Percentiles rank a stretch among this genome's conserved stretches.
phyloP scores from a whole-genome alignment of 2,797 vertebrate species.

The Xiphophorus birchmanni region DNA sequence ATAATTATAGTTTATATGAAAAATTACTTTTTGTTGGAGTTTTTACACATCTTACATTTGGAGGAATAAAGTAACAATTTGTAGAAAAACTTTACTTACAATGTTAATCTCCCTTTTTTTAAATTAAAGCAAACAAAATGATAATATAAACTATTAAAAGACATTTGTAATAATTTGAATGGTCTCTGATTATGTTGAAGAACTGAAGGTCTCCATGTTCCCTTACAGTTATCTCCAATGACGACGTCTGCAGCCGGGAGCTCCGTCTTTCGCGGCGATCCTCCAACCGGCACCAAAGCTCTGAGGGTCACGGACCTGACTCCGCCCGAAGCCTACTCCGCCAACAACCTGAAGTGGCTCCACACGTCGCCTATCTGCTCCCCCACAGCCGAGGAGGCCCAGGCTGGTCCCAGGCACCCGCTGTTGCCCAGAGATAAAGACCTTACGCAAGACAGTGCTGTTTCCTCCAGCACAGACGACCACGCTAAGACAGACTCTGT shows the following conservation, averaged over 20 bases:
- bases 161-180: not conserved
- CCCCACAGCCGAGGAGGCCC: conserved; percentile 70
- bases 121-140: not conserved
- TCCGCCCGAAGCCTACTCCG: conserved; percentile 76
- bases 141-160: not conserved
- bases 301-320: conserved; percentile 76
- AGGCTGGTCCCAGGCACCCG: conserved; percentile 65
- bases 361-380: conserved; percentile 84
- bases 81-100: not conserved
- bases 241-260: conserved; percentile 40
- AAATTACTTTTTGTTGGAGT: not conserved
- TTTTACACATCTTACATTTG: not conserved
- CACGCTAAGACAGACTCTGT: conserved; percentile 66
- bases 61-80: not conserved
- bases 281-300: conserved; percentile 61
- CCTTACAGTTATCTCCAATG: conserved; percentile 69
- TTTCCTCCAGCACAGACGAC: conserved; percentile 84
- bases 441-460: conserved; percentile 82
- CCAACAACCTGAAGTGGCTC: conserved; percentile 83
- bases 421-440: conserved; percentile 68
- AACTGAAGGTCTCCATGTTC: conserved; percentile 8
- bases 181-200: not conserved
- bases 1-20: not conserved
- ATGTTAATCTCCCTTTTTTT: not conserved
- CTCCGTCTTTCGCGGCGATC: conserved; percentile 45